Percentiles rank a stretch among this genome's conserved stretches.
Evolutionary conservation across 2,888 invertebrate genomes (phyloP).

Genomic region (Brachylomia viminalis): DNA sequence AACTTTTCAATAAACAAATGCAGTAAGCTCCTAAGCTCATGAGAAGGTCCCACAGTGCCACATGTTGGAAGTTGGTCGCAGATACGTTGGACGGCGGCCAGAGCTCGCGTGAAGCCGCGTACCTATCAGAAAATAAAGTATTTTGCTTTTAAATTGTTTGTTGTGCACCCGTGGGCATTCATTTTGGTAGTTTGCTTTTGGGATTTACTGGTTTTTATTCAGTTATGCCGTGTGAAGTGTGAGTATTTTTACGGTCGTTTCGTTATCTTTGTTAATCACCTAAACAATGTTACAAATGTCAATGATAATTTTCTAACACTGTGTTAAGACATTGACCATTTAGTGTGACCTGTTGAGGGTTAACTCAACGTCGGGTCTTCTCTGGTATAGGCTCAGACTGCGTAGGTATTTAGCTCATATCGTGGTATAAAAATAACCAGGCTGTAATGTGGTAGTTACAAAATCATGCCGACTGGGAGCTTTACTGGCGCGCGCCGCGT

Average conservation of each 20-base stretch:
- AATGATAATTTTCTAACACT: background rate
- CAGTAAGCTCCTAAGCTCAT: constrained; percentile 22
- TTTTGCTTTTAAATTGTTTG: constrained; percentile 55
- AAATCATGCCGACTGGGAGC: background rate
- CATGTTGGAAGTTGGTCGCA: constrained; percentile 62
- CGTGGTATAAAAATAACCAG: background rate
- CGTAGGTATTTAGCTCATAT: background rate
- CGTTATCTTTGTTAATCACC: background rate
- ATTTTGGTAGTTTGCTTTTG: constrained; percentile 15
- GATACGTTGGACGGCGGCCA: constrained; percentile 66
- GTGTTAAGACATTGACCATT: background rate
- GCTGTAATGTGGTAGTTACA: background rate
- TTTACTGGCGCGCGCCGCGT: background rate
- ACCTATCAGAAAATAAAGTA: constrained; percentile 40
- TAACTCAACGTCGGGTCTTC: background rate
- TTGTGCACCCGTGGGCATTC: constrained; percentile 17
- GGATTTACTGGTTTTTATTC: constrained; percentile 13
- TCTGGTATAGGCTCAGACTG: no score
- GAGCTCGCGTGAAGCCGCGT: constrained; percentile 47
- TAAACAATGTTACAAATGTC: background rate
- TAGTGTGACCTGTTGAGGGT: background rate
- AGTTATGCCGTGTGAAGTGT: background rate
- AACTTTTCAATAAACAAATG: constrained; percentile 53
- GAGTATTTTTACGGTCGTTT: background rate
- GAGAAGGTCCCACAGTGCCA: constrained; percentile 1